Evolutionary conservation across 1,140 invertebrate species (phyloP).

Genomic region (Aphelenchoides fujianensis): DNA sequence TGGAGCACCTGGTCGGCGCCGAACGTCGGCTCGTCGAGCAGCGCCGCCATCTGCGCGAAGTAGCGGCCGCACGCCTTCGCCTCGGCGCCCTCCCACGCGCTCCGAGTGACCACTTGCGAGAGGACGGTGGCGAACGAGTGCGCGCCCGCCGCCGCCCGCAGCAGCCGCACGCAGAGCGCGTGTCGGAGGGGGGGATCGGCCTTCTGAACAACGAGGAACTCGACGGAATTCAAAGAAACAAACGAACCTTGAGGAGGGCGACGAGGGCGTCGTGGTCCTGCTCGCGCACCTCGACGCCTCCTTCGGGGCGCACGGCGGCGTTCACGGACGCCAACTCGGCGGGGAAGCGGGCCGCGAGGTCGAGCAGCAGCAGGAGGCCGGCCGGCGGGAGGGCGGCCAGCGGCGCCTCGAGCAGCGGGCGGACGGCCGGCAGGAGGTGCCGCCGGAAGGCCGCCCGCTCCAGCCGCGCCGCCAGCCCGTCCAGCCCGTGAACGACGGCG

Average conservation of each 20-base stretch:
- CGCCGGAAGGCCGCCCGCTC: neutral
- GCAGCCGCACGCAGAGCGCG: neutral
- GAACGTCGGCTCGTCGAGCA: neutral
- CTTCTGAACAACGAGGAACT: neutral
- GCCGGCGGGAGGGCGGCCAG: neutral
- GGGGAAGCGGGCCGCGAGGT: neutral
- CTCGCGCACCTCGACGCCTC: neutral
- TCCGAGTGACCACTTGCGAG: neutral
- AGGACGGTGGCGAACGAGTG: neutral
- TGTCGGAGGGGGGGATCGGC: neutral
- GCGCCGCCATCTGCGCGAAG: neutral
- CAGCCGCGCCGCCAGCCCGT: neutral
- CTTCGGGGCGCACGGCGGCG: neutral
- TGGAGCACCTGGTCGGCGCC: slow-evolving; percentile 3
- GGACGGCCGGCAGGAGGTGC: neutral
- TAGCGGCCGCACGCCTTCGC: slow-evolving; percentile 6
- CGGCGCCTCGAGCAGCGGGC: neutral
- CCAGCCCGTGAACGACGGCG: neutral
- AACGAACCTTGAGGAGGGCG: neutral
- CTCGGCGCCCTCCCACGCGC: neutral
- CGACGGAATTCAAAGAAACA: neutral
- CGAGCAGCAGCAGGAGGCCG: neutral
- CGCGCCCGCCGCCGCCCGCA: neutral
- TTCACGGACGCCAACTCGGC: neutral
- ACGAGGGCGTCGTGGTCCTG: neutral